Conservation (phyloP, 2,888 invertebrate species). For the Caenorhabditis auriculariae region DNA sequence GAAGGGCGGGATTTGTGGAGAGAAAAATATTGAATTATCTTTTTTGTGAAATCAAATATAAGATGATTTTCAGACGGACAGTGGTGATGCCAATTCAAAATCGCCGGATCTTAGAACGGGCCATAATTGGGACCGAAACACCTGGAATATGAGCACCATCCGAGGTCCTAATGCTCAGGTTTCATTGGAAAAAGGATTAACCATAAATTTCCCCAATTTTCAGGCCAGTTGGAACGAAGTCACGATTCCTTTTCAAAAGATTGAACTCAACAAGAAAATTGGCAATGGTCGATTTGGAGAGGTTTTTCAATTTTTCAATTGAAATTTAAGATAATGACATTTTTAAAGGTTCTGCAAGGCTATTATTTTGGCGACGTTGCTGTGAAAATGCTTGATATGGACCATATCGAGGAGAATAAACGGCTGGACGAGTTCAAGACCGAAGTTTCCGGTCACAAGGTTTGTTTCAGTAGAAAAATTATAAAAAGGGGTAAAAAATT, state of each 20-base stretch:
- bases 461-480: conserved; percentile 6
- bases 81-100: no score
- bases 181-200: no score
- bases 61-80: no score
- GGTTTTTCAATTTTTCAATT: conserved; percentile 26
- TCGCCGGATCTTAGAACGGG: no score
- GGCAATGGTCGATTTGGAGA: conserved; percentile 62
- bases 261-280: conserved; percentile 48
- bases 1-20: no score
- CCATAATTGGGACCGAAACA: conserved; percentile 44
- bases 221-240: conserved; percentile 53
- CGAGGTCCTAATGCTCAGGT: conserved; percentile 38
- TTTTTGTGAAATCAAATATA: no score
- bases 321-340: no score
- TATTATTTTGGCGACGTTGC: conserved; percentile 76
- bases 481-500: background rate
- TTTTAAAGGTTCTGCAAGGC: conserved; percentile 64
- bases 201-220: conserved; percentile 2
- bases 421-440: conserved; percentile 90
- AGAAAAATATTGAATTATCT: no score
- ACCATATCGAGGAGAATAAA: conserved; percentile 74
- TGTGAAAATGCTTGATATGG: conserved; percentile 90
- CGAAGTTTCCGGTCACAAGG: conserved; percentile 86
- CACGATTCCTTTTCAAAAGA: conserved; percentile 42
- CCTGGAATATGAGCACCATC: conserved; percentile 48